phyloP scores from a whole-genome alignment of 2,113 vertebrate species.

The Apus apus region DNA sequence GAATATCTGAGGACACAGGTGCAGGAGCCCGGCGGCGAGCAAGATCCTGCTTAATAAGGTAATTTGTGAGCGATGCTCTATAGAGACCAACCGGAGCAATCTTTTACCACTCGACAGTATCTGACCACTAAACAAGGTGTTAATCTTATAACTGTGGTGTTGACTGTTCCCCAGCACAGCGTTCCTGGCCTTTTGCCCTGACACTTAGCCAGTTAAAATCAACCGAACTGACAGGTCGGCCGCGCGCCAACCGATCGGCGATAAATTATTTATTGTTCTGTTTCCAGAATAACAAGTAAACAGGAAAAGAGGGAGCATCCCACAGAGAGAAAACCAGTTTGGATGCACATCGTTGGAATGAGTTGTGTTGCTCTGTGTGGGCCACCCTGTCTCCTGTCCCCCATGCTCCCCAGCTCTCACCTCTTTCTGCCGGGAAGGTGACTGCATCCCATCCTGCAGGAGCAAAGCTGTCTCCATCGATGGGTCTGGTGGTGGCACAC shows the following conservation, averaged over 20 bases:
- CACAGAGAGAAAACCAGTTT: not conserved
- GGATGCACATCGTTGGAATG: not conserved
- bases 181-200: constrained; percentile 35
- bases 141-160: not conserved
- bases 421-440: not conserved
- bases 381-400: fast-evolving
- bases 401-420: fast-evolving
- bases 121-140: constrained; percentile 18
- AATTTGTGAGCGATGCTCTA: not conserved
- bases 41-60: not conserved
- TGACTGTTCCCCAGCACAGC: not conserved
- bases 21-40: constrained; percentile 17
- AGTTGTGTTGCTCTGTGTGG: fast-evolving
- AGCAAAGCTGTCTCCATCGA: fast-evolving
- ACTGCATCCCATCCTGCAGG: fast-evolving
- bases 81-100: not conserved
- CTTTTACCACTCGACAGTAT: not conserved
- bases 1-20: constrained; percentile 61
- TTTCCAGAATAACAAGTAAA: constrained; percentile 30
- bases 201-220: constrained; percentile 1
- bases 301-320: constrained; percentile 16
- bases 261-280: constrained; percentile 44
- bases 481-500: fast-evolving
- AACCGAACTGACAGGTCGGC: not conserved
- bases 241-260: not conserved